Conservation (phyloP, 2,888 invertebrate genomes). For the Panzeria rudis region DNA sequence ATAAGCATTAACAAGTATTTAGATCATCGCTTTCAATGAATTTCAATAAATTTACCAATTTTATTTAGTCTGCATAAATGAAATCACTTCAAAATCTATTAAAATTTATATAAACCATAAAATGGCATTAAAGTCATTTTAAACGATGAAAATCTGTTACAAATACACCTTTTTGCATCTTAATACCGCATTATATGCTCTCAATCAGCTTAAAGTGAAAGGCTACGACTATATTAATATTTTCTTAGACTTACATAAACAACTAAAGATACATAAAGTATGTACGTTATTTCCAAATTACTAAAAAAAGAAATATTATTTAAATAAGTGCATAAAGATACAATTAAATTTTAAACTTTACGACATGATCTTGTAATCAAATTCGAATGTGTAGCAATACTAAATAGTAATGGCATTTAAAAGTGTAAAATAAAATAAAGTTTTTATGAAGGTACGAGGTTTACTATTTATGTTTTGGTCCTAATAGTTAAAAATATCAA, state of each 20-base stretch:
- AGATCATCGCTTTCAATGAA: slow-evolving; percentile 17
- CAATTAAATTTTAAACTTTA: slow-evolving; percentile 61
- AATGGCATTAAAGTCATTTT: slow-evolving; percentile 56
- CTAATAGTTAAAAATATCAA: too few relatives aligned
- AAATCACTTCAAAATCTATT: slow-evolving; percentile 20
- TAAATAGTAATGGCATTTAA: slow-evolving; percentile 14
- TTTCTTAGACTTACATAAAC: neutral
- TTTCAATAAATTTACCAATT: slow-evolving; percentile 32
- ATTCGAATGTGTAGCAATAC: slow-evolving; percentile 28
- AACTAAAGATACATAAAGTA: neutral
- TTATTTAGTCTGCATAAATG: slow-evolving; percentile 33
- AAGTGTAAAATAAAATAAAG: neutral
- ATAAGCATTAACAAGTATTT: slow-evolving; percentile 38
- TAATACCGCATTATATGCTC: slow-evolving; percentile 62
- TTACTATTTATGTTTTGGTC: neutral
- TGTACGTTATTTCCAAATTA: neutral
- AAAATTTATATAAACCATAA: slow-evolving; percentile 34
- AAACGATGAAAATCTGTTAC: slow-evolving; percentile 51
- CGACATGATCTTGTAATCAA: slow-evolving; percentile 26
- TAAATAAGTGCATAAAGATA: slow-evolving; percentile 51
- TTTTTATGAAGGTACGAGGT: slow-evolving; percentile 22
- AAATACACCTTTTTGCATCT: slow-evolving; percentile 51
- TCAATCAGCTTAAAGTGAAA: slow-evolving; percentile 61
- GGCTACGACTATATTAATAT: neutral
- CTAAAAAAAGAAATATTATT: slow-evolving; percentile 15